Conservation (phyloP, 2,113 vertebrate genomes). For the Megaleporinus macrocephalus region DNA sequence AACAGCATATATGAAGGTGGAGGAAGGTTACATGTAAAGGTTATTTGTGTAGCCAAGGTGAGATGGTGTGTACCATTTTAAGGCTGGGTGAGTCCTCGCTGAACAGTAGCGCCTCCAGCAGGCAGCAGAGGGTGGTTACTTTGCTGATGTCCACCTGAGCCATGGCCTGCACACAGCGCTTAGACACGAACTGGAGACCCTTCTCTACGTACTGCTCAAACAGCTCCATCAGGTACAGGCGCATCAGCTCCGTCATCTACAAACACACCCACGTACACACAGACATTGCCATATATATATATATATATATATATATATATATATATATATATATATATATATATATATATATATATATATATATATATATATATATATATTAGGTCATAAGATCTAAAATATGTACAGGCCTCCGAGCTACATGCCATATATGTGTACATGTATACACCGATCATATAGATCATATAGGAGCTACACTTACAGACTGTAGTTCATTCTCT, state of each 20-base stretch:
- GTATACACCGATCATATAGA: too few relatives aligned
- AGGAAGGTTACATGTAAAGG: neutral
- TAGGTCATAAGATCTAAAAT: too few relatives aligned
- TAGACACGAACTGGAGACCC: conserved; percentile 82
- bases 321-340: too few relatives aligned
- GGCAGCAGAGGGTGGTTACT: conserved; percentile 84
- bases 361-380: too few relatives aligned
- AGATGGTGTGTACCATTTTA: conserved; percentile 73
- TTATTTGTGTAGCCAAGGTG: too few relatives aligned
- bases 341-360: too few relatives aligned
- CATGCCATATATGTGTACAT: too few relatives aligned
- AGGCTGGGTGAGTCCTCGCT: conserved; percentile 73
- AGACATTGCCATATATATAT: neutral
- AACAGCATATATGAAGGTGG: too few relatives aligned
- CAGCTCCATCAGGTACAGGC: conserved; percentile 77
- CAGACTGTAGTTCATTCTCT: too few relatives aligned
- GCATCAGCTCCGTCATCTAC: conserved; percentile 74
- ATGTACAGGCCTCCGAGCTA: too few relatives aligned
- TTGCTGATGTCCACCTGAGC: conserved; percentile 89
- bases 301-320: too few relatives aligned
- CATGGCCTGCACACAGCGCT: conserved; percentile 83
- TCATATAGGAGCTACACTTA: too few relatives aligned
- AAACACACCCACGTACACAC: conserved; percentile 17
- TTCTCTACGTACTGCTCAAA: conserved; percentile 82
- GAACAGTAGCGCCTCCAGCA: conserved; percentile 84